Evolutionary conservation across 2,797 vertebrate genomes (phyloP), one percentile per base, ranked within the genome.

Genomic region (Galago senegalensis): DNA sequence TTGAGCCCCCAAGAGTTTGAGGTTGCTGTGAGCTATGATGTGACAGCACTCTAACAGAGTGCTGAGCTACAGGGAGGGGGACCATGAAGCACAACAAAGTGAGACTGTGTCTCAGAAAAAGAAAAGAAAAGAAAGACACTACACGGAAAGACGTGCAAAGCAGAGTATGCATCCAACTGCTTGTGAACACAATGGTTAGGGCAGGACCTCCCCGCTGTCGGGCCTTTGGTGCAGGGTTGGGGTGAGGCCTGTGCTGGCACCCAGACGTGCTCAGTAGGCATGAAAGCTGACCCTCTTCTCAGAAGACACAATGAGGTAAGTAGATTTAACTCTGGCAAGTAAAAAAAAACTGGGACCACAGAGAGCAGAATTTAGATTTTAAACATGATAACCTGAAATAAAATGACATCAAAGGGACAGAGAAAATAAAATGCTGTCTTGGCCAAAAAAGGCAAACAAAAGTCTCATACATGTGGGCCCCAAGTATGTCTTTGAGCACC

Each of bases 131-230:
- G 3, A 61, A 18, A 77, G 40, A 65, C 61, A 40, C 12, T 4
- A 14, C 21, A 60, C 73, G 60, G 80, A 20, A 61, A 46, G 58
- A 34, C 63, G 34, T 14, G 21, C 23, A 82, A n/a, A 82, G 27
- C 29, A 53, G 49, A 43, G 11, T 18, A 4, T 2, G 7, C n/a
- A 14, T 60, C 1, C 8, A 43, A 58, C 27, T 25, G 72, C 17
- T 23, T 11, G 17, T 56, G 1, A 5, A 25, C 3, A 16, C 1
- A 6, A 13, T 9, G 0, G 2, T 34, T 43, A 81, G 17, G 31
- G 25, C 12, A 40, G 29, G 3, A 4, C 16, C 27, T 14, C 1
- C 4, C 18, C 17, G 58, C 29, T 6, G 31, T 1, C 37, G 6
- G 16, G 10, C 17, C 49, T 43, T 40, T 34, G 18, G 46, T 53